These are phyloP conservation scores for Paramormyrops hopkinsi DNA, from an alignment of 2,797 vertebrate genomes.

Conservation along the genomic window DNA sequence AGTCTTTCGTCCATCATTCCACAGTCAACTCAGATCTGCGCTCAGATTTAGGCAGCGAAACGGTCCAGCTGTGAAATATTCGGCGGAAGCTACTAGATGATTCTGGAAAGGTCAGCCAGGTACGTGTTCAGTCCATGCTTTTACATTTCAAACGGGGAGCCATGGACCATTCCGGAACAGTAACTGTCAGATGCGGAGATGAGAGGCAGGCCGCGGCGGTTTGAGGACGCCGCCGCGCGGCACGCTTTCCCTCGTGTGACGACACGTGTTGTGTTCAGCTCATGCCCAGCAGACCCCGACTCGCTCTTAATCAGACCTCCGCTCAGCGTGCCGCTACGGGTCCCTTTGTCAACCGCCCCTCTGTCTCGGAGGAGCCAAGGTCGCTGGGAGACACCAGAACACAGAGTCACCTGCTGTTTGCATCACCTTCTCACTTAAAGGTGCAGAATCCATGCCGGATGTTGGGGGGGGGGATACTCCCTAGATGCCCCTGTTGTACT, in stretches of 20 bases:
- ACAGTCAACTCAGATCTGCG: background rate
- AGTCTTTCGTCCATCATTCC: background rate
- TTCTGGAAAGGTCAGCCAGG: background rate
- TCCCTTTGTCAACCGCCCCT: slow-evolving; percentile 14
- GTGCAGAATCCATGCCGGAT: background rate
- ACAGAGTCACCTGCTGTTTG: slow-evolving; percentile 17
- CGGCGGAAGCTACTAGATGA: background rate
- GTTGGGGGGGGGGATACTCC: background rate
- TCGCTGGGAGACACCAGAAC: slow-evolving; percentile 21
- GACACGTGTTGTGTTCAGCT: background rate
- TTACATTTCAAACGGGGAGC: background rate
- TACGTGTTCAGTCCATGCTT: background rate
- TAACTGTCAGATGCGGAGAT: background rate
- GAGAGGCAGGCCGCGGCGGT: background rate
- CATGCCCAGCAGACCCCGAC: background rate
- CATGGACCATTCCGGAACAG: background rate
- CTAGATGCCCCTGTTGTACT: background rate
- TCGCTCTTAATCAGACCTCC: background rate
- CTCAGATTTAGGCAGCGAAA: background rate
- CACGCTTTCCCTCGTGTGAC: background rate
- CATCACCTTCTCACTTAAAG: background rate
- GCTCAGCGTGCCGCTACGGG: background rate
- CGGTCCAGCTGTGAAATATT: background rate
- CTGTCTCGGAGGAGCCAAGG: slow-evolving; percentile 8
- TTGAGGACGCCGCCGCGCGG: background rate